phyloP scores from a whole-genome alignment of 1,140 invertebrate genomes.

The Gonioctena quinquepunctata region DNA sequence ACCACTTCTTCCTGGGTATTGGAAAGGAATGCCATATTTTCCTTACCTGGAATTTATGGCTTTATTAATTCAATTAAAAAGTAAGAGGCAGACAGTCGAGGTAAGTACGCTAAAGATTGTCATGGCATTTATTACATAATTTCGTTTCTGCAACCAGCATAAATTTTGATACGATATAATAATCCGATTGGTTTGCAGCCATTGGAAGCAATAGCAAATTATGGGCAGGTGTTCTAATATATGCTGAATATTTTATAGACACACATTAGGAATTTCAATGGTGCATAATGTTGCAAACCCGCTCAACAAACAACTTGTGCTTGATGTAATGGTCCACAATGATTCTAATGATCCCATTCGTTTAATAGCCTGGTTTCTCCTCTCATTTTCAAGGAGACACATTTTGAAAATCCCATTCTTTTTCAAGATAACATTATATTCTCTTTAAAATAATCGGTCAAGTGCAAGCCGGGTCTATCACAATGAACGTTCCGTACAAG shows the following conservation, averaged over 20 bases:
- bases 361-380: too few species aligned
- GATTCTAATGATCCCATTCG: too few species aligned
- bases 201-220: neutral
- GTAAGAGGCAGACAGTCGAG: neutral
- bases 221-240: constrained; percentile 19
- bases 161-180: constrained; percentile 1
- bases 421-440: too few species aligned
- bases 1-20: neutral
- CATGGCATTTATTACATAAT: neutral
- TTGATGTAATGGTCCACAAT: neutral
- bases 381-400: too few species aligned
- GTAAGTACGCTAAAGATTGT: neutral
- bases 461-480: too few species aligned
- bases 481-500: too few species aligned
- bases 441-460: too few species aligned
- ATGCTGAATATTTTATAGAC: constrained; percentile 2
- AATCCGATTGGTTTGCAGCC: neutral
- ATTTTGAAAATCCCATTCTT: too few species aligned
- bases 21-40: too few species aligned
- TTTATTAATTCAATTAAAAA: neutral
- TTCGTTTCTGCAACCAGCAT: neutral
- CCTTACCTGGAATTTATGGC: neutral
- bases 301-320: too few species aligned
- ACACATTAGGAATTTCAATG: constrained; percentile 15
- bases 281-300: constrained; percentile 6